Evolutionary conservation across 92 coral and sea anemone species (phyloP).

Genomic region (Zoanthus sociatus): DNA sequence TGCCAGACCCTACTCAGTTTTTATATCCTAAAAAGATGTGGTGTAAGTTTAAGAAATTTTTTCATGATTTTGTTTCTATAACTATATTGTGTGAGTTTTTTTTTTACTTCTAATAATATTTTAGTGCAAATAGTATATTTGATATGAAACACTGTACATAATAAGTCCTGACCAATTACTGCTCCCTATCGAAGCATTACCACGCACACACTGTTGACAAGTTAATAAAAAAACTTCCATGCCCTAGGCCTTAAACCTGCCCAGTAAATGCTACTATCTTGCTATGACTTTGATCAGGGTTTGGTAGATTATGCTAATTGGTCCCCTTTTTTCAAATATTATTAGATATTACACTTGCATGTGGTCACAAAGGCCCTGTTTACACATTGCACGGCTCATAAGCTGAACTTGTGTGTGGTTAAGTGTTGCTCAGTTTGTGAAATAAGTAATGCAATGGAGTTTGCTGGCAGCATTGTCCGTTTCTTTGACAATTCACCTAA

Average conservation of each 20-base stretch:
- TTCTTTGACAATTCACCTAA: too few relatives aligned
- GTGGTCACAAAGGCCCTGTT: too few relatives aligned
- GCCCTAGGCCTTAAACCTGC: not conserved
- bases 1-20: slow-evolving; percentile 3
- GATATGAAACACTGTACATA: not conserved
- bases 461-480: too few relatives aligned
- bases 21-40: not conserved
- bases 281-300: not conserved
- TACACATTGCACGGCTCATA: too few relatives aligned
- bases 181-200: not conserved
- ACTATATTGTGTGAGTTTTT: not conserved
- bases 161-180: not conserved
- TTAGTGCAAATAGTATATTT: not conserved
- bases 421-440: too few relatives aligned
- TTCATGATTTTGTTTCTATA: not conserved
- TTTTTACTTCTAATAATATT: not conserved
- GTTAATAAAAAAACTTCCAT: not conserved
- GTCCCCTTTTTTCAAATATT: not conserved
- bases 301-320: not conserved
- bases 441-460: too few relatives aligned
- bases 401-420: too few relatives aligned
- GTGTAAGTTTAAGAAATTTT: not conserved
- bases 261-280: not conserved
- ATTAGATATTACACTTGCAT: slow-evolving; percentile 5
- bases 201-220: too few relatives aligned